Evolutionary conservation across 2,888 invertebrate genomes (phyloP), one percentile per base, ranked within the genome.

Genomic region (Charanyca ferruginea): DNA sequence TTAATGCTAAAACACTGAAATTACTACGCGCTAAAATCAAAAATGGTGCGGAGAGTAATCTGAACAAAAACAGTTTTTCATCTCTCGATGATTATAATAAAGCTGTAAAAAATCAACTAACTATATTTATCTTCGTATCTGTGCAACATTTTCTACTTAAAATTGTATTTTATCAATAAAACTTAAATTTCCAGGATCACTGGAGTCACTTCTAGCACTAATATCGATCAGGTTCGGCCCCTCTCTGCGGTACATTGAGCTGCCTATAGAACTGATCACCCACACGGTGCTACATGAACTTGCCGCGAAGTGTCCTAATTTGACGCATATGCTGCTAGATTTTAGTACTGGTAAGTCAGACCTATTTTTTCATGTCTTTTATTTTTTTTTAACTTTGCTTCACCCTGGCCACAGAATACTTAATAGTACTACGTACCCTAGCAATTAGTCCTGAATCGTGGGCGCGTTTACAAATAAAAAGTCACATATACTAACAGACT

Each of bases 281-380:
- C 98, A 99, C 86, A 98, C 98, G 0, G 99, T 99, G 9, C 96
- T 99, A 0, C 99, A 99, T 90, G 99, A 99, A 90, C 93, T 99
- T 77, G 98, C 99, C 0, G 99, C 98, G 85, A 99, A 99, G 91
- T 99, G 99, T 86, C 99, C 99, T 0, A 99, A 99, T 91, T 95
- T 99, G 61, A 99, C 99, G 0, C 98, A 99, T 89, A 98, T 99
- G 98, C 96, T 99, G 20, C 96, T 99, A 73, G 99, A 99, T 89
- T 99, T 99, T 90, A 99, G 99, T 78, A 99, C 99, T 73, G 96
- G 96, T 96, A 83, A 86, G 88, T 61, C n/a, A n/a, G n/a, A n/a
- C n/a, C n/a, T n/a, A n/a, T n/a, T n/a, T n/a, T n/a, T n/a, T n/a
- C n/a, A n/a, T n/a, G n/a, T n/a, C n/a, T n/a, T n/a, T n/a, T n/a